phyloP scores from a whole-genome alignment of 2,797 vertebrate genomes.

The Anisognathus igniventris region DNA sequence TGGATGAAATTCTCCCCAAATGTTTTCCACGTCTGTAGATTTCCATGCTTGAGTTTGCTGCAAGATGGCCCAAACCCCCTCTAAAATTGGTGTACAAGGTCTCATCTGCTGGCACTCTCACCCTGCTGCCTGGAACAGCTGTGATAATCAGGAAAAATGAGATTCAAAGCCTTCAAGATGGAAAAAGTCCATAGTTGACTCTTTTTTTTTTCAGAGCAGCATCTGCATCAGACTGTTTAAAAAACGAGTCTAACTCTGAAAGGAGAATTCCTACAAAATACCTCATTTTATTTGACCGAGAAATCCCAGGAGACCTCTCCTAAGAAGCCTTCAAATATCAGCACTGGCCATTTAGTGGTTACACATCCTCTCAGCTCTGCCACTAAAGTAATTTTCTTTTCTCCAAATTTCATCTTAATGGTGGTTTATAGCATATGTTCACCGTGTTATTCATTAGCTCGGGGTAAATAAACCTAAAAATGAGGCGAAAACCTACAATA shows the following conservation, averaged over 20 bases:
- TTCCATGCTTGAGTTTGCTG: not conserved
- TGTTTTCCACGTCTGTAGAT: not conserved
- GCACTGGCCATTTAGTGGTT: constrained; percentile 31
- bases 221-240: constrained; percentile 14
- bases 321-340: constrained; percentile 36
- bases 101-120: constrained; percentile 45
- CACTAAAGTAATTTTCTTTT: constrained; percentile 56
- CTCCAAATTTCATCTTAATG: constrained; percentile 60
- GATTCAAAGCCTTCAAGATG: constrained; percentile 40
- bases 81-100: not conserved
- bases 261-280: constrained; percentile 12
- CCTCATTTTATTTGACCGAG: constrained; percentile 15
- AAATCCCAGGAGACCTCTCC: constrained; percentile 25
- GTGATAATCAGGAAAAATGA: constrained; percentile 59
- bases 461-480: constrained; percentile 61
- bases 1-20: not conserved
- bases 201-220: not conserved
- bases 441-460: constrained; percentile 52
- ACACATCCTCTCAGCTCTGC: constrained; percentile 16
- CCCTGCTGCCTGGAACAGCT: constrained; percentile 47
- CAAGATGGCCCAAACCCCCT: not conserved
- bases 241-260: not conserved
- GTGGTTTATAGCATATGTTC: constrained; percentile 56
- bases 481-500: constrained; percentile 9
- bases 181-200: constrained; percentile 32